A percentile compares a stretch with the other conserved stretches of the same genome.
Evolutionary conservation across 2,113 vertebrate species (phyloP).

Genomic region (Uria aalge): DNA sequence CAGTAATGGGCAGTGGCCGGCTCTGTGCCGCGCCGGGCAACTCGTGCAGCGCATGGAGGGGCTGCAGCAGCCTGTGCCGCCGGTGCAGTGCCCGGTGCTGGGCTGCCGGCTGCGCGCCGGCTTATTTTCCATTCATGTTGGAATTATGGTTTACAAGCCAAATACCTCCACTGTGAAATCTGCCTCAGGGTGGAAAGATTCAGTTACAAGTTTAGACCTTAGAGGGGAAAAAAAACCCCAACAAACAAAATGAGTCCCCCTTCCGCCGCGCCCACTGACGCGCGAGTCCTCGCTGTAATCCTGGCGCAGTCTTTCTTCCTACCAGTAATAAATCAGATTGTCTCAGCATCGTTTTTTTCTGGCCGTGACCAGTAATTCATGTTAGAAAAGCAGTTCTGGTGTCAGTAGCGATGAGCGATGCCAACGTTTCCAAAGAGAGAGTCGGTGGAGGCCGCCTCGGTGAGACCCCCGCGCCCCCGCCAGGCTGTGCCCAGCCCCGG

Average conservation of each 20-base stretch:
- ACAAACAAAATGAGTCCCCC: neutral
- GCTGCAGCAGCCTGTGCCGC: neutral
- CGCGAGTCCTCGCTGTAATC: neutral
- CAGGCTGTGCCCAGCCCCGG: neutral
- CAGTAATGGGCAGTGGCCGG: accelerated
- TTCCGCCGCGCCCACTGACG: neutral
- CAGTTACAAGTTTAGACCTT: neutral
- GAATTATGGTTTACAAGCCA: neutral
- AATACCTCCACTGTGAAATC: neutral
- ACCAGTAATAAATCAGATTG: neutral
- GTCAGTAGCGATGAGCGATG: neutral
- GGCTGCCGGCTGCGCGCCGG: neutral
- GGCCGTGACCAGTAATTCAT: neutral
- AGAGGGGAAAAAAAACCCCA: neutral
- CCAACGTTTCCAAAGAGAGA: neutral
- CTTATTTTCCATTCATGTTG: neutral
- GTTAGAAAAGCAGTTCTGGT: neutral
- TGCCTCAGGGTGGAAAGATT: neutral
- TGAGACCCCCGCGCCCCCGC: neutral
- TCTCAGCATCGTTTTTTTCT: neutral
- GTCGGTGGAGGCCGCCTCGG: accelerated
- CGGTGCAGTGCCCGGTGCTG: neutral
- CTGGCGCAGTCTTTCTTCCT: neutral
- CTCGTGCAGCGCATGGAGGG: accelerated
- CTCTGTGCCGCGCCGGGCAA: neutral